Base-by-base conservation (phyloP, 2,888 invertebrate genomes). In the Myathropa florea region DNA sequence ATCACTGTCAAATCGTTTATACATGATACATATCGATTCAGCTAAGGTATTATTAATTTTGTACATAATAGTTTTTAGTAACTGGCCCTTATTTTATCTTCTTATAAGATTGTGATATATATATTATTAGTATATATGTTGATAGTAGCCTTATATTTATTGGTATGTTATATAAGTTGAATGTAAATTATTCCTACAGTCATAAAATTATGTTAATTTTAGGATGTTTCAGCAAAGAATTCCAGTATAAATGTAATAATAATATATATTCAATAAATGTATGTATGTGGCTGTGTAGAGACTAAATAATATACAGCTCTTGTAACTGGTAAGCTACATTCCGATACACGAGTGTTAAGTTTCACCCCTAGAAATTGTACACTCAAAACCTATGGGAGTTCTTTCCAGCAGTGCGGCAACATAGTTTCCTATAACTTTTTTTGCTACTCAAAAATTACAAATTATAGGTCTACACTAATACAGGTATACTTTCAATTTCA, bases 341-440 rank as follows among this genome's bases (percentile, higher is more conserved):
- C 73, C 79, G 28, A 64, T 70, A 64, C 79, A 30, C 59, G 24
- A 57, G 26, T 61, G 26, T 23, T 9, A 39, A 63, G 33, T 67
- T 67, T 83, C 61, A 78, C 63, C 78, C 72, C 67, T 78, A 46
- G 39, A 26, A 36, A 63, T 63, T 46, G 55, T n/a, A 68, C 14
- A 63, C 55, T 36, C 18, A 46, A 46, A 46, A 46, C 18, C 67
- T 77, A 72, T 26, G 1, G 24, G 26, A 30, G 26, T 77, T 24
- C n/a, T 36, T 33, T 28, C 12, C 33, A 68, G 83, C 59, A 86
- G 71, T 65, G 46, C 60, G 83, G 83, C 86, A 86, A 86, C 86
- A 79, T 61, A 33, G 86, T 46, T 67, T 86, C 18, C 86, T 46
- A 86, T 86, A 86, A 33, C n/a, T 33, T 24, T n/a, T 36, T n/a